Percentiles rank a stretch among this genome's conserved stretches.
phyloP scores from a whole-genome alignment of 1,140 invertebrate genomes.

The Papilio helenus region DNA sequence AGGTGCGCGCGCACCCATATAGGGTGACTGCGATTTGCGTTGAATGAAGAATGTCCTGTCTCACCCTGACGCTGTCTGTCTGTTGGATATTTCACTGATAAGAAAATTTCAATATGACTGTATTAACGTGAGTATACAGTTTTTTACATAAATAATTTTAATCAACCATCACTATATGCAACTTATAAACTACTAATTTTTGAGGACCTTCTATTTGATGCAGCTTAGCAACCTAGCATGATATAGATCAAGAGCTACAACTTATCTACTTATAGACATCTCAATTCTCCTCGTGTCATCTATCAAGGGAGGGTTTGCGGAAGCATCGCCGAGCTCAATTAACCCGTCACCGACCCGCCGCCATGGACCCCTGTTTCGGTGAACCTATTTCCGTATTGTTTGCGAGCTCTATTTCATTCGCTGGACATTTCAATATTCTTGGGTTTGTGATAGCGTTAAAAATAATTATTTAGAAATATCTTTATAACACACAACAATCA shows the following conservation, averaged over 20 bases:
- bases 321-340: conserved; percentile 43
- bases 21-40: conserved; percentile 44
- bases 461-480: no score
- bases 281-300: conserved; percentile 38
- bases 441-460: no score
- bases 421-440: neutral
- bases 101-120: neutral
- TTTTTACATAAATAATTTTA: no score
- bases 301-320: conserved; percentile 41
- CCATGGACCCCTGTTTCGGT: conserved; percentile 20
- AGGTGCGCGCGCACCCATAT: conserved; percentile 52
- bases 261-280: neutral
- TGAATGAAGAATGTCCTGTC: conserved; percentile 38
- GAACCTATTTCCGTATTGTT: neutral
- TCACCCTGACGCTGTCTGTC: conserved; percentile 25
- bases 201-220: neutral
- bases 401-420: neutral
- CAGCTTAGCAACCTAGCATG: neutral
- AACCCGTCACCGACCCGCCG: conserved; percentile 44
- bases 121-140: neutral
- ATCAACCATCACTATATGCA: no score
- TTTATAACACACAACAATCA: no score
- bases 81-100: conserved; percentile 2
- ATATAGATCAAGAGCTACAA: neutral
- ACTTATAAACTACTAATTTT: neutral